These are phyloP conservation scores for Hermaeophaga mercurialis DNA, from an alignment of 2,888 invertebrate species.

Conservation along the genomic window DNA sequence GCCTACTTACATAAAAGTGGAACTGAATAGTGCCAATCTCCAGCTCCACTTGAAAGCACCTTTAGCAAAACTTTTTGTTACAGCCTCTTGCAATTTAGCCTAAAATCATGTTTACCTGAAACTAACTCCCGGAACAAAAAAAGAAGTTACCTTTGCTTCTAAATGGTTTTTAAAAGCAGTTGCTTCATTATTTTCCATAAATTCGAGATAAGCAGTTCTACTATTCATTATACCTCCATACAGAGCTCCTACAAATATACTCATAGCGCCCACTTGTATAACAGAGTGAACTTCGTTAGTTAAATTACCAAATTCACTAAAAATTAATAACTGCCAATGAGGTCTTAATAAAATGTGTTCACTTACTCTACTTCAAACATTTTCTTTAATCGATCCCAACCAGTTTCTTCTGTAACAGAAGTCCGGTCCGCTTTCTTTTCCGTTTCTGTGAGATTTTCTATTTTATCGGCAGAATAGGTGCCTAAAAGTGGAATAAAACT, in stretches of 20 bases:
- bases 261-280: conserved; percentile 64
- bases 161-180: conserved; percentile 68
- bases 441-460: conserved; percentile 38
- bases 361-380: conserved; percentile 61
- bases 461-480: conserved; percentile 27
- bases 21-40: conserved; percentile 70
- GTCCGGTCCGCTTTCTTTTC: conserved; percentile 36
- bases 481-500: conserved; percentile 28
- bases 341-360: background rate
- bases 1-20: conserved; percentile 70
- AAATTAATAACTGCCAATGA: too few species aligned
- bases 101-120: conserved; percentile 53
- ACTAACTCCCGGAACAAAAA: background rate
- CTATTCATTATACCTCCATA: conserved; percentile 70
- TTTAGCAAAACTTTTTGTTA: conserved; percentile 71
- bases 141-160: conserved; percentile 67
- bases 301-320: conserved; percentile 68
- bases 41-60: conserved; percentile 75
- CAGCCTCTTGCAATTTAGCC: conserved; percentile 72
- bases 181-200: conserved; percentile 76
- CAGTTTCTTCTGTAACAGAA: conserved; percentile 49
- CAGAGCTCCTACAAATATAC: conserved; percentile 66
- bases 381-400: conserved; percentile 60
- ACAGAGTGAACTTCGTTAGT: conserved; percentile 68
- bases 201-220: conserved; percentile 65